These are phyloP conservation scores for Chitala chitala DNA, from an alignment of 2,113 vertebrate species.

Conservation along the genomic window DNA sequence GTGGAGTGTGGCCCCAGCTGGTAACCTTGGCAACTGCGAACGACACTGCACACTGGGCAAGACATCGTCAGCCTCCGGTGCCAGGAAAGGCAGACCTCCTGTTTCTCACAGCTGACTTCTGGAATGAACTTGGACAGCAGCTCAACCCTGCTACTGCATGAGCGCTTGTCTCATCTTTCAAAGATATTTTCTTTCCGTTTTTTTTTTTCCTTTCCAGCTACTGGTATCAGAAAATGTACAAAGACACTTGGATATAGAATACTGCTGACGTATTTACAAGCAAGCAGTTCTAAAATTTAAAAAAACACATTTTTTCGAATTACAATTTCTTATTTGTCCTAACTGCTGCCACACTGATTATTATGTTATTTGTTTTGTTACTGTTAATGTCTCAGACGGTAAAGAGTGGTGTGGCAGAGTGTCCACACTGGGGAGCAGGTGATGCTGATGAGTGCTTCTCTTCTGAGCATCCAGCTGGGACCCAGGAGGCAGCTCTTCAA, in stretches of 20 bases:
- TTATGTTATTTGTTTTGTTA: too few relatives aligned
- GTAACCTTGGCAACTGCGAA: constrained; percentile 15
- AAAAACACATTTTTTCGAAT: too few relatives aligned
- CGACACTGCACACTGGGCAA: background rate
- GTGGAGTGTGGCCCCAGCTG: background rate
- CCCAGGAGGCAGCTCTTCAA: background rate
- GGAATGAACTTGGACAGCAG: background rate
- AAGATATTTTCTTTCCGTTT: background rate
- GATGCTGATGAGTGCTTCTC: background rate
- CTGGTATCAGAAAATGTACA: background rate
- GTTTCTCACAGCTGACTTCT: background rate
- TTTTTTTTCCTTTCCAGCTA: background rate
- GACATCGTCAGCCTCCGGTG: background rate
- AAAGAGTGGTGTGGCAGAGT: too few relatives aligned
- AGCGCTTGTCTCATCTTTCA: too few relatives aligned
- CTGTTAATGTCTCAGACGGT: too few relatives aligned
- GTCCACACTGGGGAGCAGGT: background rate
- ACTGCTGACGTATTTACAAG: background rate
- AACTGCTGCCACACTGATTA: too few relatives aligned
- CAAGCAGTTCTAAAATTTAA: too few relatives aligned
- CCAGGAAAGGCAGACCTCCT: background rate
- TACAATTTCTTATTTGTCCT: too few relatives aligned
- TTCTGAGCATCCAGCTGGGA: too few relatives aligned
- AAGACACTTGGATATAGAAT: background rate
- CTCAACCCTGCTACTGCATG: too few relatives aligned